A percentile compares a stretch with the other conserved stretches of the same genome.
phyloP scores from a whole-genome alignment of 2,888 invertebrate genomes.

The Phanerotoma sp. region DNA sequence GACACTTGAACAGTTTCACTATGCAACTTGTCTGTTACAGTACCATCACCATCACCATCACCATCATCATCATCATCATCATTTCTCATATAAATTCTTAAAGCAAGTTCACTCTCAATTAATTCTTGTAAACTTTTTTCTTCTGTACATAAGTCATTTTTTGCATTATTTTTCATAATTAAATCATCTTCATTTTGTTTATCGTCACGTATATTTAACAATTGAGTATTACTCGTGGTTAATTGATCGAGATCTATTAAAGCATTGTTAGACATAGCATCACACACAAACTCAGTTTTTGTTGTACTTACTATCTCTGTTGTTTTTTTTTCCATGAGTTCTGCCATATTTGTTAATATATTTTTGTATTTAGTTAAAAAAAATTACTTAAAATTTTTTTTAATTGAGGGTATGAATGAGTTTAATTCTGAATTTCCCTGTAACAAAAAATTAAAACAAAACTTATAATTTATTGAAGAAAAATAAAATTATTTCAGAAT shows the following conservation, averaged over 20 bases:
- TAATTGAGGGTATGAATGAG: too few relatives aligned
- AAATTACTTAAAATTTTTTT: too few relatives aligned
- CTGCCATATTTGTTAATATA: slow-evolving; percentile 49
- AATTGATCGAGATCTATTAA: slow-evolving; percentile 55
- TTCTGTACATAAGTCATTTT: slow-evolving; percentile 49
- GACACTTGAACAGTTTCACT: slow-evolving; percentile 39
- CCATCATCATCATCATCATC: neutral
- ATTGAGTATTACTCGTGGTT: slow-evolving; percentile 54
- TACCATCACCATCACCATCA: slow-evolving; percentile 32
- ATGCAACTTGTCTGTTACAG: slow-evolving; percentile 44
- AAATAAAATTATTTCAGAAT: too few relatives aligned
- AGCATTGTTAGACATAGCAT: slow-evolving; percentile 57
- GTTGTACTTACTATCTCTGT: slow-evolving; percentile 55
- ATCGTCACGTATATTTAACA: slow-evolving; percentile 51
- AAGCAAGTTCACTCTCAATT: slow-evolving; percentile 53
- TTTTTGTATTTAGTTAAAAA: neutral
- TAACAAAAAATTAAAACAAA: neutral
- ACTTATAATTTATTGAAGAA: too few relatives aligned
- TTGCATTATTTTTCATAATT: slow-evolving; percentile 45
- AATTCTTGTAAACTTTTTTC: slow-evolving; percentile 54
- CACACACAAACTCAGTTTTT: slow-evolving; percentile 51
- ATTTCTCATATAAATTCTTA: slow-evolving; percentile 45
- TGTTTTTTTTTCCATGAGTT: slow-evolving; percentile 55
- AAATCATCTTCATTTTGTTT: slow-evolving; percentile 51
- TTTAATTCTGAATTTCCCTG: slow-evolving; percentile 1